Evolutionary conservation across 2,113 vertebrate species (phyloP).

Genomic region (Zosterops hypoxanthus): DNA sequence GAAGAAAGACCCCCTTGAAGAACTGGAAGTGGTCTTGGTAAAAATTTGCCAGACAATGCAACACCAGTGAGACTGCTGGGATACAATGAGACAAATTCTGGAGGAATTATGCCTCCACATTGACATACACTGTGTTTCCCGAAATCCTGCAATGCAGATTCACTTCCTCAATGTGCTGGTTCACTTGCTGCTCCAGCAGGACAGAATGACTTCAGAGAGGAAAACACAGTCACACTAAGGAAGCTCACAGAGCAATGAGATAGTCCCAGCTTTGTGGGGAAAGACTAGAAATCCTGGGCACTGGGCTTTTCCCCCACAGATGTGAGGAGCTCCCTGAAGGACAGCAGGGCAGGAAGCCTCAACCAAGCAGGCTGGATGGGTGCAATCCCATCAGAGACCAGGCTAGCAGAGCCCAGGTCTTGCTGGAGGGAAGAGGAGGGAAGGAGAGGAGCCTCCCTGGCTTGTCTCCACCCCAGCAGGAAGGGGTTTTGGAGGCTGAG

Average conservation of each 20-base stretch:
- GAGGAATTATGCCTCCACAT: not conserved
- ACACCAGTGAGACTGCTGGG: not conserved
- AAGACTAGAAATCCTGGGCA: not conserved
- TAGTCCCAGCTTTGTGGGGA: not conserved
- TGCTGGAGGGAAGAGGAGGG: not conserved
- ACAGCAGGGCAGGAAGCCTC: not conserved
- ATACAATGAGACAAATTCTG: accelerated
- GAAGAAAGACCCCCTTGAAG: not conserved
- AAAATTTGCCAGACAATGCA: not conserved
- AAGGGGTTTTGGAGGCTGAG: not conserved
- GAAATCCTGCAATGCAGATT: not conserved
- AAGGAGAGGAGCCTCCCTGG: not conserved
- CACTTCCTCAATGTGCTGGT: accelerated
- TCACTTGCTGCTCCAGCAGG: not conserved
- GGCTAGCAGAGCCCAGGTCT: not conserved
- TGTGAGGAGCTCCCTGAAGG: not conserved
- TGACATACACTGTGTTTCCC: accelerated
- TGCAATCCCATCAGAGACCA: accelerated
- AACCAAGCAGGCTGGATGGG: not conserved
- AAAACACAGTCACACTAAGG: not conserved
- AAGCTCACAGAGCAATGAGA: not conserved
- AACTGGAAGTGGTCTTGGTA: not conserved
- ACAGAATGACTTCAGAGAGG: not conserved
- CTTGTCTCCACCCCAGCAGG: accelerated
- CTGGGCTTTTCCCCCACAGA: accelerated